Evolutionary conservation across 2,113 vertebrate species (phyloP).

Genomic region (Kryptolebias marmoratus): DNA sequence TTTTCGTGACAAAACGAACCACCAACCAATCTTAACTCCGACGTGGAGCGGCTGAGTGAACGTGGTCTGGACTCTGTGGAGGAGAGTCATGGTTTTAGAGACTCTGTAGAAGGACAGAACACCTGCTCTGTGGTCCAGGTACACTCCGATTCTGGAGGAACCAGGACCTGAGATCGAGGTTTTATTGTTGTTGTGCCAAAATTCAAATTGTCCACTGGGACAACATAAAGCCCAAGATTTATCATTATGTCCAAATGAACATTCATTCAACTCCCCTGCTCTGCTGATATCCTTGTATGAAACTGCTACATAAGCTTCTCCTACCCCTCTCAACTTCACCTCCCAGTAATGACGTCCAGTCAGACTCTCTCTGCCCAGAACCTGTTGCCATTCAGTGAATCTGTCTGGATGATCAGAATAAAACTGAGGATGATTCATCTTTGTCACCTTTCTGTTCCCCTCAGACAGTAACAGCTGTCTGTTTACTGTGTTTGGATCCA

Average conservation of each 20-base stretch:
- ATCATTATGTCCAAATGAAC: neutral
- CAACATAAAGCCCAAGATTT: slow-evolving; percentile 5
- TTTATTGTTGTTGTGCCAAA: neutral
- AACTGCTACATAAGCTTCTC: neutral
- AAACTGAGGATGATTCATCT: neutral
- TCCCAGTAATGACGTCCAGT: neutral
- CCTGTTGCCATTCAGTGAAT: neutral
- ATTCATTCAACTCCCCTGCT: neutral
- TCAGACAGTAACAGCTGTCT: neutral
- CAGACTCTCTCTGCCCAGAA: neutral
- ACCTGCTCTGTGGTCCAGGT: neutral
- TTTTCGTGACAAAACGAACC: no score
- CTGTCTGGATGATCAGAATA: neutral
- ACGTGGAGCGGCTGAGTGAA: no score
- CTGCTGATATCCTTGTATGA: slow-evolving; percentile 3
- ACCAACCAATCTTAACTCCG: neutral
- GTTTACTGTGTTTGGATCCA: slow-evolving; percentile 7
- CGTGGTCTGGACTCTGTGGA: no score
- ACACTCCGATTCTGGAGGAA: slow-evolving; percentile 4
- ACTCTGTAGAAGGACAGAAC: no score
- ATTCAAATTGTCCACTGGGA: neutral
- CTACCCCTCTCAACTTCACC: neutral
- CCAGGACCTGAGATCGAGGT: neutral
- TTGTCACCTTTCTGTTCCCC: neutral
- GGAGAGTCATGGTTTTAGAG: no score